Conservation (phyloP, 2,888 invertebrate genomes). For the Zelleria hepariella region DNA sequence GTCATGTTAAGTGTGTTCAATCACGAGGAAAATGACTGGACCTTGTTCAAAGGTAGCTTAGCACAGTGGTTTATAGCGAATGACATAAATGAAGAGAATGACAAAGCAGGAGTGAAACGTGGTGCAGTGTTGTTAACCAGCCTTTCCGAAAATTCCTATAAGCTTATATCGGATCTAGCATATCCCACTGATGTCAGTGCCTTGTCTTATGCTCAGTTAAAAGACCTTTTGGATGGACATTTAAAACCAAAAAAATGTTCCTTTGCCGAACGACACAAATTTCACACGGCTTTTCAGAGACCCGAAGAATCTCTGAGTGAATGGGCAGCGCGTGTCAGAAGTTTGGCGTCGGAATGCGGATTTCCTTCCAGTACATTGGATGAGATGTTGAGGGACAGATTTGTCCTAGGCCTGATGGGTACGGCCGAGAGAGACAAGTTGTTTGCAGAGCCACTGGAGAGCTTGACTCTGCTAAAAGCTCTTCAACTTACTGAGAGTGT, state of each 20-base stretch:
- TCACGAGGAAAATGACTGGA: neutral
- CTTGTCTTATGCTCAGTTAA: neutral
- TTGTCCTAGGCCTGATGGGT: neutral
- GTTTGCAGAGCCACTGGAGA: neutral
- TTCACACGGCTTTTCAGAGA: neutral
- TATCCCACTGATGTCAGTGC: neutral
- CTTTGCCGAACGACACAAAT: neutral
- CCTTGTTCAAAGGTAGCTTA: neutral
- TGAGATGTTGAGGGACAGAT: neutral
- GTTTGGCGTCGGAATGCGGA: neutral
- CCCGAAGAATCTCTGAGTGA: neutral
- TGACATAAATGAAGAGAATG: neutral
- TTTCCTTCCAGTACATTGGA: neutral
- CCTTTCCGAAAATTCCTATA: neutral
- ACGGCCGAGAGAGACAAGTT: neutral
- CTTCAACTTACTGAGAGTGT: neutral
- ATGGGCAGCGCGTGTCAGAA: neutral
- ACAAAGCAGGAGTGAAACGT: neutral
- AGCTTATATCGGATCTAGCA: neutral
- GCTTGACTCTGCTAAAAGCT: neutral
- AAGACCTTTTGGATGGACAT: neutral
- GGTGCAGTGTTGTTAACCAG: neutral
- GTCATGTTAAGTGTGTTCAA: neutral
- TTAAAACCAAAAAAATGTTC: neutral
- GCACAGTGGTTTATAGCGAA: neutral